Conservation (phyloP, 2,888 invertebrate genomes). For the Chalcis sispes region DNA sequence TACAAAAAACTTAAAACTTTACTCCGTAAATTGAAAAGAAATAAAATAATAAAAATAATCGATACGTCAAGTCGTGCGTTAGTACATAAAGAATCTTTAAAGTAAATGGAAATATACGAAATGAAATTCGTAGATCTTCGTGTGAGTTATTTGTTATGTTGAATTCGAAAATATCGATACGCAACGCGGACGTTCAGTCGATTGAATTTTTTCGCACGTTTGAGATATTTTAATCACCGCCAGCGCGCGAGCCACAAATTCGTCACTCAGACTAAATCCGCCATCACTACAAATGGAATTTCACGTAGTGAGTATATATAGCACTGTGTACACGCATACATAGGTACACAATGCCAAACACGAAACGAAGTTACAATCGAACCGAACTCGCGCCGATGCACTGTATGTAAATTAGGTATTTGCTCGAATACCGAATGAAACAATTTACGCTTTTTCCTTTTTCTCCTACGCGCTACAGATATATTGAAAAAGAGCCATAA, state of each 20-base stretch:
- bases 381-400: background rate
- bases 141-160: conserved; percentile 10
- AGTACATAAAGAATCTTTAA: too few relatives aligned
- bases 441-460: background rate
- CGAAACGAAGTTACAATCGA: conserved; percentile 16
- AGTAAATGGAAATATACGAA: background rate
- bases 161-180: background rate
- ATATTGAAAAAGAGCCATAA: conserved; percentile 1
- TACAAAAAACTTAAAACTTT: too few relatives aligned
- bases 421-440: too few relatives aligned
- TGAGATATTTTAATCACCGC: conserved; percentile 6
- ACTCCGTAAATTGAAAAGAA: too few relatives aligned
- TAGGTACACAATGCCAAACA: background rate
- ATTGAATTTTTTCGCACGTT: conserved; percentile 26
- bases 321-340: too few relatives aligned
- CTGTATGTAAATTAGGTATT: conserved; percentile 21
- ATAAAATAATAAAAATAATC: too few relatives aligned
- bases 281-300: background rate
- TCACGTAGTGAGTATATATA: too few relatives aligned
- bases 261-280: conserved; percentile 13
- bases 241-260: background rate
- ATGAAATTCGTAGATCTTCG: background rate
- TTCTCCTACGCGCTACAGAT: background rate
- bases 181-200: background rate
- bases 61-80: too few relatives aligned